Evolutionary conservation across 2,113 vertebrate species (phyloP).

Genomic region (Prolemur simus): DNA sequence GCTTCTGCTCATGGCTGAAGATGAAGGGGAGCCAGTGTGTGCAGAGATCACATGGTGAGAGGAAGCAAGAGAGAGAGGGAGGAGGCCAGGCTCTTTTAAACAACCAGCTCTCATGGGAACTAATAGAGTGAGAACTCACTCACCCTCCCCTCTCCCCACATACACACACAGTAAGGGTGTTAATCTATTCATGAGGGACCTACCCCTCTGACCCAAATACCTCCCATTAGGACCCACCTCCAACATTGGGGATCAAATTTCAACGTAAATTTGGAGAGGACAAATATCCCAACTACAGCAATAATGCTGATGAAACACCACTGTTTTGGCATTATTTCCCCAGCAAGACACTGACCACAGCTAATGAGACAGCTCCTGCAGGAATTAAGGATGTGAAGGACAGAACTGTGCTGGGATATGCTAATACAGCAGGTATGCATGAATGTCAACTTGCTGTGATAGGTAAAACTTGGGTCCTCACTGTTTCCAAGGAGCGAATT

Average conservation of each 20-base stretch:
- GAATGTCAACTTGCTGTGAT: background rate
- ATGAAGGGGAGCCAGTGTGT: background rate
- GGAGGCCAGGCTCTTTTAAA: background rate
- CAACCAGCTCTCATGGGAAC: background rate
- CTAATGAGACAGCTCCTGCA: background rate
- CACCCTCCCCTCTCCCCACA: no score
- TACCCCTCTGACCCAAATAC: background rate
- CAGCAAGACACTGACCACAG: background rate
- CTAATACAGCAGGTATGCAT: background rate
- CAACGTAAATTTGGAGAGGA: background rate
- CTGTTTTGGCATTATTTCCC: background rate
- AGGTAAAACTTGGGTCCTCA: background rate
- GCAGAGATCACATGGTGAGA: background rate
- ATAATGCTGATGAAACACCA: background rate
- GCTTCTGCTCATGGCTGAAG: background rate
- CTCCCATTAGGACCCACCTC: background rate
- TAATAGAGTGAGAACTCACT: background rate
- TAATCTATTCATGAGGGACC: background rate
- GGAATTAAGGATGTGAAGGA: background rate
- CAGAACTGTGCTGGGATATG: background rate
- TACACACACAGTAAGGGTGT: background rate
- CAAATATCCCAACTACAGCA: background rate
- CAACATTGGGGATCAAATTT: background rate
- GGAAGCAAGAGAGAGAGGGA: background rate
- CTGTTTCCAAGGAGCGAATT: background rate